These are phyloP conservation scores for Crossocerus cetratus DNA, from an alignment of 2,888 invertebrate genomes.

Conservation along the genomic window DNA sequence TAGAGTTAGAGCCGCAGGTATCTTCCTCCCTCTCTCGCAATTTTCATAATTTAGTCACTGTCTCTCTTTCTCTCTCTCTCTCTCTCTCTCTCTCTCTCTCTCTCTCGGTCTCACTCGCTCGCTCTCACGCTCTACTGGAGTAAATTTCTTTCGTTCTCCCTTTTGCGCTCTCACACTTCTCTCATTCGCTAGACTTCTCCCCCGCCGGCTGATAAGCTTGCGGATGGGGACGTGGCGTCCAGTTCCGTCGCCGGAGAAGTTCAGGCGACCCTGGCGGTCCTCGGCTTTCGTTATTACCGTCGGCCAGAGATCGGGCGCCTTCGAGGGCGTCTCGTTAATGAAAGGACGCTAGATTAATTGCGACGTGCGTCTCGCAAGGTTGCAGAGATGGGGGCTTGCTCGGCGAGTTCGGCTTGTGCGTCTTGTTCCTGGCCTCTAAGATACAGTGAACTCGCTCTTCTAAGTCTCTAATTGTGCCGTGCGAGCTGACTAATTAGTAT, in stretches of 20 bases:
- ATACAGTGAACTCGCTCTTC: no score
- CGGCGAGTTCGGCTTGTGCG: background rate
- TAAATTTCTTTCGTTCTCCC: conserved; percentile 12
- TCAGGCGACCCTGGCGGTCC: conserved; percentile 45
- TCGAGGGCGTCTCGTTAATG: conserved; percentile 47
- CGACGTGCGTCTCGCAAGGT: background rate
- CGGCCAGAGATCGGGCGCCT: conserved; percentile 45
- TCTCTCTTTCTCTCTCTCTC: conserved; percentile 3
- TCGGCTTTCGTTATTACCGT: conserved; percentile 34
- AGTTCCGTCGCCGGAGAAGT: conserved; percentile 40
- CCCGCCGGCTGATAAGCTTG: conserved; percentile 42
- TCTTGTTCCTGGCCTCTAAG: background rate
- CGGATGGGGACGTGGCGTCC: conserved; percentile 35
- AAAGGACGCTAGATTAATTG: background rate
- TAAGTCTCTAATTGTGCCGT: no score
- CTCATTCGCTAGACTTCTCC: conserved; percentile 30
- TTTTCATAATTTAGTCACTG: conserved; percentile 3
- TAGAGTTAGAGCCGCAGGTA: conserved; percentile 68
- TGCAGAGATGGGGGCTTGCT: background rate
- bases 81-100: conserved; percentile 11
- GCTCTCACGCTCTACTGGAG: background rate
- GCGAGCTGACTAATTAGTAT: no score
- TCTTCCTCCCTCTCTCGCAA: conserved; percentile 40
- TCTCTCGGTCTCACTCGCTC: conserved; percentile 2
- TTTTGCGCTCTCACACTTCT: conserved; percentile 1